Conservation (phyloP, 2,888 invertebrate genomes). For the Pristionchus mayeri region DNA sequence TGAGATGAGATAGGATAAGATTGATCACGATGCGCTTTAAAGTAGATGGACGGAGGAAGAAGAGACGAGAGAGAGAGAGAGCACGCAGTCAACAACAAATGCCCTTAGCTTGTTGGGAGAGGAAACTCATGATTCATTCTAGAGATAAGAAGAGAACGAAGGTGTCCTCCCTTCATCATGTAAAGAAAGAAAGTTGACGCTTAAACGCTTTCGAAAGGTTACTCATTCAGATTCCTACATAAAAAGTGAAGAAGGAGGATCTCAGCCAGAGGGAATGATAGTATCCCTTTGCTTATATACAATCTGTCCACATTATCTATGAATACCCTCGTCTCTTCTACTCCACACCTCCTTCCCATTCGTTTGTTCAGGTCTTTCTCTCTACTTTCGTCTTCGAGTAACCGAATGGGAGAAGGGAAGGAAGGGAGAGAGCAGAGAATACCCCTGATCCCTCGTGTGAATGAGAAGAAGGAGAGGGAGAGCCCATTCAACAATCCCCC, state of each 20-base stretch:
- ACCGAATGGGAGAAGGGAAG: constrained; percentile 13
- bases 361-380: constrained; percentile 21
- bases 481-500: not conserved
- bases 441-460: not conserved
- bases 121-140: not conserved
- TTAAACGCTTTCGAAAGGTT: no score
- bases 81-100: not conserved
- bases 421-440: not conserved
- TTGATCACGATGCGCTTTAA: not conserved
- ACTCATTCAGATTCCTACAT: not conserved
- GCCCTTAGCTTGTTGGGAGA: not conserved
- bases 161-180: no score
- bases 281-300: no score
- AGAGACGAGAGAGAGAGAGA: not conserved
- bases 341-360: not conserved
- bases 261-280: not conserved
- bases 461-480: not conserved
- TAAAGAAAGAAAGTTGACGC: no score
- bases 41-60: not conserved
- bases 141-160: not conserved
- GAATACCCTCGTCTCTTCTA: not conserved
- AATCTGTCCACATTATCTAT: no score
- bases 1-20: not conserved
- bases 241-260: not conserved
- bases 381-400: not conserved